Base-by-base conservation (phyloP, 1,140 invertebrate genomes). In the Drosophila sucinea region DNA sequence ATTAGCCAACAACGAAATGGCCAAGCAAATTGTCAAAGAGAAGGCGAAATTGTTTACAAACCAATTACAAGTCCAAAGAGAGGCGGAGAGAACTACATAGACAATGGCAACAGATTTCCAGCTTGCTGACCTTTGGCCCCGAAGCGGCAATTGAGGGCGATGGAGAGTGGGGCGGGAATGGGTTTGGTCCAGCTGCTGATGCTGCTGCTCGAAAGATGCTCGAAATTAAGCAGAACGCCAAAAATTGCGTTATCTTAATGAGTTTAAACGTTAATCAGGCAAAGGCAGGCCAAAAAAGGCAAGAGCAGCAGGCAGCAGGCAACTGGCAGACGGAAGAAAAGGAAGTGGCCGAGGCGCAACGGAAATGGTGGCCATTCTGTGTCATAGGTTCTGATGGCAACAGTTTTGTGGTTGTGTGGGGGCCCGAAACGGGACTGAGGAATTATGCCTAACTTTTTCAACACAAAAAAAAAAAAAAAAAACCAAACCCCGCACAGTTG, bases 181-280 rank as follows among this genome's bases (percentile, higher is more conserved):
- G 23, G 44, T 51, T 10, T 10, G 25, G 44, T 51, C 44, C 63
- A 74, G 55, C 78, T 56, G 67, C 60, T 69, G 69, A 44, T 62
- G 64, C 79, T 79, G 76, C 75, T 81, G 73, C 40, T 77, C 40
- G 56, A 86, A 78, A 75, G 77, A 51, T 51, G 44, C 44, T 51
- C 66, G 77, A 83, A 87, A 79, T 80, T 77, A 77, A 83, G 74
- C 77, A 66, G 68, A 79, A 71, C 81, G 61, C 85, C 77, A 84
- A 84, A 89, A 89, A 89, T 89, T 89, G 68, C 80, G 85, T 89
- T 89, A 89, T 89, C 84, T 90, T 89, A 89, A 89, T 89, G 84
- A 89, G 84, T 89, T 89, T 89, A 89, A 89, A 84, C 84, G 84
- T 84, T 89, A 89, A 89, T 89, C 84, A 89, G 81, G 67, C 80